phyloP scores from a whole-genome alignment of 1,140 invertebrate species.

The Papilio polytes region DNA sequence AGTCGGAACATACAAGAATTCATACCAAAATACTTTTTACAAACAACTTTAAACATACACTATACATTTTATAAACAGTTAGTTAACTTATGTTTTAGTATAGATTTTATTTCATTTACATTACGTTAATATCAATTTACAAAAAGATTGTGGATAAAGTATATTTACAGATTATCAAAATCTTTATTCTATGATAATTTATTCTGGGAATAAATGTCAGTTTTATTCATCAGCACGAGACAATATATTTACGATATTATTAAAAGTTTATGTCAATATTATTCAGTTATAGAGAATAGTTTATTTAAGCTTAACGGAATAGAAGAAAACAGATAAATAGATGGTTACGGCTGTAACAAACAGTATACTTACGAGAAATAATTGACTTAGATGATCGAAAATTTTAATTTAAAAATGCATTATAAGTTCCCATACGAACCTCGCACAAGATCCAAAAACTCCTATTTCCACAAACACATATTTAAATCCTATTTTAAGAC shows the following conservation, averaged over 20 bases:
- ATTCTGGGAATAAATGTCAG: background rate
- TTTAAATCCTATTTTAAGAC: conserved; percentile 8
- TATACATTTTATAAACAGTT: background rate
- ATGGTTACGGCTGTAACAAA: background rate
- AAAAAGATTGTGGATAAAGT: too few relatives aligned
- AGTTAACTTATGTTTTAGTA: background rate
- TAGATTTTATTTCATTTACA: background rate
- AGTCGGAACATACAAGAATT: conserved; percentile 6
- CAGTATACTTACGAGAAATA: background rate
- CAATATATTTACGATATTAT: background rate
- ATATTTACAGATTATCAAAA: too few relatives aligned
- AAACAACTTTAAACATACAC: background rate
- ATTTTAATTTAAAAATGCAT: background rate
- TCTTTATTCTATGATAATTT: too few relatives aligned
- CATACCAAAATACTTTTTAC: background rate
- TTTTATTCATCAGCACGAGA: background rate
- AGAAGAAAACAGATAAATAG: background rate
- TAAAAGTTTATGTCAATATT: background rate
- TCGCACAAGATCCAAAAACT: background rate
- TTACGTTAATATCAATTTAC: too few relatives aligned
- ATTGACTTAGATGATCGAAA: background rate
- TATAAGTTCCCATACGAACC: background rate
- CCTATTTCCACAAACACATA: background rate
- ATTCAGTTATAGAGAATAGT: background rate
- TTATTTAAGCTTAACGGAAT: background rate